Conservation (phyloP, 1,140 invertebrate genomes). For the Dendrolimus kikuchii region DNA sequence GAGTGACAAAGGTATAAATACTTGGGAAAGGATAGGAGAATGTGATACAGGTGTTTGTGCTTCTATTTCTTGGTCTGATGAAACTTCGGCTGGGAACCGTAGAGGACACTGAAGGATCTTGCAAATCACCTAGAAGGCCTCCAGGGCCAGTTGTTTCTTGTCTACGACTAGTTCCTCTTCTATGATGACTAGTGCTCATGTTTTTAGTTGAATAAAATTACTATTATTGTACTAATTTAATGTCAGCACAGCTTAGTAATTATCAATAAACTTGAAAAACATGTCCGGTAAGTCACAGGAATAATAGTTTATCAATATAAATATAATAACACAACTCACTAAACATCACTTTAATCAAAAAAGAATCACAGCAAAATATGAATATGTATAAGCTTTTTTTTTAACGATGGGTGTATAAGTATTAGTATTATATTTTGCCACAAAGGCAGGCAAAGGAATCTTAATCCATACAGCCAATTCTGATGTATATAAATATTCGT, state of each 20-base stretch:
- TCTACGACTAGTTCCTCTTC: constrained; percentile 14
- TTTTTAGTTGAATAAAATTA: constrained; percentile 10
- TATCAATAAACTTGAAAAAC: not conserved
- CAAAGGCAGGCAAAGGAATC: too few species aligned
- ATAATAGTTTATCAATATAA: not conserved
- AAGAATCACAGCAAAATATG: not conserved
- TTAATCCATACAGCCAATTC: too few species aligned
- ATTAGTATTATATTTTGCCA: too few species aligned
- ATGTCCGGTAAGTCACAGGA: not conserved
- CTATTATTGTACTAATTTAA: too few species aligned
- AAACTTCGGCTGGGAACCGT: constrained; percentile 25
- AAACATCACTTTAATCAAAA: not conserved
- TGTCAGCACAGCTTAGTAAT: not conserved
- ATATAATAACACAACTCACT: not conserved
- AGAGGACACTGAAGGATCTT: constrained; percentile 53
- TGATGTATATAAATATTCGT: too few species aligned
- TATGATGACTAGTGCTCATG: constrained; percentile 23
- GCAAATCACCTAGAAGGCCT: constrained; percentile 42
- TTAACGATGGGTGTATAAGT: too few species aligned
- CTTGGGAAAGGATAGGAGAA: constrained; percentile 40
- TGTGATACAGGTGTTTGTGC: constrained; percentile 30
- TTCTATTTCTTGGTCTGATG: constrained; percentile 35
- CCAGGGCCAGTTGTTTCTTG: constrained; percentile 3
- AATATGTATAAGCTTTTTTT: too few species aligned
- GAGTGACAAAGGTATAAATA: constrained; percentile 25